Percentiles rank a stretch among this genome's conserved stretches.
These are phyloP conservation scores for Notarius quadriscutis DNA, from an alignment of 2,113 vertebrate genomes.

Conservation along the genomic window DNA sequence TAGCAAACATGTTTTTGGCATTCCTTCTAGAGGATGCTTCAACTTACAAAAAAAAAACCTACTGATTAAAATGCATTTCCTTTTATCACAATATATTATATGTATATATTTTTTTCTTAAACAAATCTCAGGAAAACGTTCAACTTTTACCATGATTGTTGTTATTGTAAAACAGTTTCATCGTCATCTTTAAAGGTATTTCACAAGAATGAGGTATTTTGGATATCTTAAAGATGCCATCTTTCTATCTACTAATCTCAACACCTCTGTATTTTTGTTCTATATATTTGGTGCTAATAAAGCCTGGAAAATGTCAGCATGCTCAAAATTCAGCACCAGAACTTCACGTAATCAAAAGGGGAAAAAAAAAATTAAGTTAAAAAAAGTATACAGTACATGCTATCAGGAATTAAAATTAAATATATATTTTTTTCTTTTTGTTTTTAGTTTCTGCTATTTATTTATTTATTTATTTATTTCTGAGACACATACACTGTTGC, in stretches of 20 bases:
- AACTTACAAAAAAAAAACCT: not conserved
- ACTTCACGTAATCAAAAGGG: not conserved
- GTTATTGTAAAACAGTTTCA: not conserved
- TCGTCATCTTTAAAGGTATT: not conserved
- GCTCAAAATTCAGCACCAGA: not conserved
- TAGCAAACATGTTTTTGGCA: slow-evolving; percentile 15
- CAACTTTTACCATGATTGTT: not conserved
- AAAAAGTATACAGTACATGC: not conserved
- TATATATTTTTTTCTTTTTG: no score
- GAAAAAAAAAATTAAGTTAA: no score
- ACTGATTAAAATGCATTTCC: not conserved
- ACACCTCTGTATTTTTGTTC: not conserved
- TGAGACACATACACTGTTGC: not conserved
- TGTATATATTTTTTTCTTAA: no score
- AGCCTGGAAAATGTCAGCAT: not conserved
- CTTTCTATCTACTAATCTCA: not conserved
- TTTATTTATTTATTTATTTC: no score
- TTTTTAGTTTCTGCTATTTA: not conserved
- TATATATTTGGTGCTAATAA: not conserved
- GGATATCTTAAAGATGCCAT: not conserved
- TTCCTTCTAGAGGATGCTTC: not conserved
- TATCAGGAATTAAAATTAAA: not conserved
- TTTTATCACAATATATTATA: no score
- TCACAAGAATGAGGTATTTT: not conserved
- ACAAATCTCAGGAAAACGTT: no score